Conservation (phyloP, 2,888 invertebrate species). For the Polymixis lichenea region DNA sequence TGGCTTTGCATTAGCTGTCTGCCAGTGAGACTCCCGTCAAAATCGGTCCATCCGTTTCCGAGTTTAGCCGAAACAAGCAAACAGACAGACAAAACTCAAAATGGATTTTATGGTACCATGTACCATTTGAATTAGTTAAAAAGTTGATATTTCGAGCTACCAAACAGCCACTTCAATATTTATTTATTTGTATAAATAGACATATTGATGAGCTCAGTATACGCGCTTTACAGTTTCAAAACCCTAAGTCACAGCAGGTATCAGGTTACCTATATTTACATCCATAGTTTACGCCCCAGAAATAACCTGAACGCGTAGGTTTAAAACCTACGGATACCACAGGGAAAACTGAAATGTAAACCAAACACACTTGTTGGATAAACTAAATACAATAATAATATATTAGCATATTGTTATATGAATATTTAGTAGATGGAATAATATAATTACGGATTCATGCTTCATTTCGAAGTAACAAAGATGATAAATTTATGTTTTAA, state of each 20-base stretch:
- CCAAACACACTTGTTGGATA: slow-evolving; percentile 16
- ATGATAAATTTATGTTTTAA: slow-evolving; percentile 12
- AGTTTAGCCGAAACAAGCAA: too few species aligned
- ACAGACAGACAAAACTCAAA: too few species aligned
- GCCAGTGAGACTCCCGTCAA: too few species aligned
- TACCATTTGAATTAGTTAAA: too few species aligned
- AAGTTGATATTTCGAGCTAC: too few species aligned
- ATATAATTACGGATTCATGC: slow-evolving; percentile 14
- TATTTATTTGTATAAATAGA: too few species aligned
- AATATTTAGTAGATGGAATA: slow-evolving; percentile 35
- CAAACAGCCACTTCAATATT: too few species aligned
- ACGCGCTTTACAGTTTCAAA: too few species aligned
- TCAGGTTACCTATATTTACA: neutral
- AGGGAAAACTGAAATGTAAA: slow-evolving; percentile 21
- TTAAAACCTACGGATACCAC: neutral
- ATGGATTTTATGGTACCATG: too few species aligned
- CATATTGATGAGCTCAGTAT: too few species aligned
- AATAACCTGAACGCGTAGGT: slow-evolving; percentile 5
- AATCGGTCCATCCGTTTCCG: too few species aligned
- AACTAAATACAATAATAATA: slow-evolving; percentile 17
- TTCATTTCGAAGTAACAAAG: slow-evolving; percentile 19
- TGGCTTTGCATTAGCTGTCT: too few species aligned
- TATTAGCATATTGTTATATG: slow-evolving; percentile 31
- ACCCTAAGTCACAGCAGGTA: neutral
- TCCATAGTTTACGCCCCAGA: neutral